Conservation (phyloP, 2,888 invertebrate genomes). For the Platycheirus albimanus region DNA sequence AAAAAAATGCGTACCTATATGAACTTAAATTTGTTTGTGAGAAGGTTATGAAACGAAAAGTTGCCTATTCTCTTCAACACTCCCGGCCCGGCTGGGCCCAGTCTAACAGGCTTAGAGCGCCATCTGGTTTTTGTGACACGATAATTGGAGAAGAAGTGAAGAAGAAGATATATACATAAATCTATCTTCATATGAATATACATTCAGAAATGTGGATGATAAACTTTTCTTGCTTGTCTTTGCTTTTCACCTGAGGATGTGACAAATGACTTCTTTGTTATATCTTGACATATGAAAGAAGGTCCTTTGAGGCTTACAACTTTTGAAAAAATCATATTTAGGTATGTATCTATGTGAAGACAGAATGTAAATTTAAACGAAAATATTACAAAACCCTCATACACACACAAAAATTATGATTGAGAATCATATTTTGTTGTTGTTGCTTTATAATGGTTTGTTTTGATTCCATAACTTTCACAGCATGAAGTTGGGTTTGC, state of each 20-base stretch:
- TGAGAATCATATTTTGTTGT: not conserved
- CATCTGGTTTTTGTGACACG: constrained; percentile 62
- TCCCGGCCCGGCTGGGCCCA: too few relatives aligned
- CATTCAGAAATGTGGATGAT: constrained; percentile 24
- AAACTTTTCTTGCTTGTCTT: constrained; percentile 44
- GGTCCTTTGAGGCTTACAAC: constrained; percentile 34
- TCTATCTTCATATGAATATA: too few relatives aligned
- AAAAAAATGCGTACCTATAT: not conserved
- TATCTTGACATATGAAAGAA: constrained; percentile 51
- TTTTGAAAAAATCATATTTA: constrained; percentile 4
- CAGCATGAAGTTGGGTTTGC: not conserved
- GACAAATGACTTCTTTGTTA: constrained; percentile 65
- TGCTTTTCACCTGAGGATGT: constrained; percentile 52
- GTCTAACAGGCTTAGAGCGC: constrained; percentile 23
- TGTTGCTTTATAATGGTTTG: not conserved
- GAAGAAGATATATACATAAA: too few relatives aligned
- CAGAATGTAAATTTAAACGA: constrained; percentile 41
- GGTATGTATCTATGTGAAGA: constrained; percentile 12
- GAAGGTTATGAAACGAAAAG: constrained; percentile 16
- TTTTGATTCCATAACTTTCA: constrained; percentile 3
- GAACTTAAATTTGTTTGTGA: constrained; percentile 33
- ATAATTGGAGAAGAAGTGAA: constrained; percentile 62
- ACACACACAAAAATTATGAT: not conserved
- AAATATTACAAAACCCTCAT: not conserved
- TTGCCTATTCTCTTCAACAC: constrained; percentile 8